phyloP scores from a whole-genome alignment of 2,797 vertebrate genomes.

The Acomys russatus region DNA sequence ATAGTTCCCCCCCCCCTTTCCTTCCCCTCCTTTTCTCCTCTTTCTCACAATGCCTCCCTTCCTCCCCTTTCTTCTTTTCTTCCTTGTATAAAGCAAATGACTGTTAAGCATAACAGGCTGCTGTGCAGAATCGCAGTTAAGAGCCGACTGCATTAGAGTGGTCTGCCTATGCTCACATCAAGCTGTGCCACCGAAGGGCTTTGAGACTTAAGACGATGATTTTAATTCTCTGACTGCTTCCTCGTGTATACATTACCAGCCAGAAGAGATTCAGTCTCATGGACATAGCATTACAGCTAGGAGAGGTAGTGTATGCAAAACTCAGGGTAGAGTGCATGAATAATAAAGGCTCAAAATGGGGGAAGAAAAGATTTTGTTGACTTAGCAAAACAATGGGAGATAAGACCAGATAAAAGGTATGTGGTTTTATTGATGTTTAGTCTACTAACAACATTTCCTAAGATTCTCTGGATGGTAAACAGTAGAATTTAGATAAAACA shows the following conservation, averaged over 20 bases:
- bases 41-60: neutral
- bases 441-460: neutral
- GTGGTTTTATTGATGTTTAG: conserved; percentile 3
- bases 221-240: conserved; percentile 14
- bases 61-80: neutral
- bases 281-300: neutral
- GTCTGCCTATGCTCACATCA: neutral
- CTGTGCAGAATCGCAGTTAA: neutral
- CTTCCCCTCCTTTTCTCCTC: neutral
- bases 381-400: neutral
- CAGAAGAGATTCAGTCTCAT: neutral
- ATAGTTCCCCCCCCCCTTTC: no score
- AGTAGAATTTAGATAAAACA: neutral
- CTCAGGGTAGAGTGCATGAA: neutral
- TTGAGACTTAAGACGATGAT: neutral
- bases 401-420: neutral
- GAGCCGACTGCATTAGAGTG: neutral
- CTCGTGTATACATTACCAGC: neutral
- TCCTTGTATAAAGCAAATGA: neutral
- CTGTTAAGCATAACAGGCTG: neutral
- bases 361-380: neutral
- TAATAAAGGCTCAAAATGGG: neutral
- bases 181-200: neutral
- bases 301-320: neutral
- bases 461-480: conserved; percentile 30